These are phyloP conservation scores for Drosophila suboccidentalis DNA, from an alignment of 2,888 invertebrate species.

Conservation along the genomic window DNA sequence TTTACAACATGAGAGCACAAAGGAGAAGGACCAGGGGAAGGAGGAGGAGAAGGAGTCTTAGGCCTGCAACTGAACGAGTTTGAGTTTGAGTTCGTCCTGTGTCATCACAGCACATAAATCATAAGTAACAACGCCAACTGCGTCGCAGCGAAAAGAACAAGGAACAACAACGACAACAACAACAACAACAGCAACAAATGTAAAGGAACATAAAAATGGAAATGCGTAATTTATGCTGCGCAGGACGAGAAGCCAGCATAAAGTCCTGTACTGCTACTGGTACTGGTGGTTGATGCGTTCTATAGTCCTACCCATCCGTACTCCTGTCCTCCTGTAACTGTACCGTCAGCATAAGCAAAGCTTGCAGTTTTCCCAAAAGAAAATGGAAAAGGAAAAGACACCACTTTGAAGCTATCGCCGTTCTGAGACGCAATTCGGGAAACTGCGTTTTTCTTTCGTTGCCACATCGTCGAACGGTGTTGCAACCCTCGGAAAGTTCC, in stretches of 20 bases:
- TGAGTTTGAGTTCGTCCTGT: slow-evolving; percentile 51
- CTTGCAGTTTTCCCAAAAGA: slow-evolving; percentile 63
- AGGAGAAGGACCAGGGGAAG: slow-evolving; percentile 83
- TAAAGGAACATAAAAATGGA: slow-evolving; percentile 44
- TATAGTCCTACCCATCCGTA: slow-evolving; percentile 10
- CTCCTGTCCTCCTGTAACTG: slow-evolving; percentile 31
- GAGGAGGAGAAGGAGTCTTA: slow-evolving; percentile 75
- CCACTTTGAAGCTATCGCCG: slow-evolving; percentile 44
- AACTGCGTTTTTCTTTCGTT: slow-evolving; percentile 78
- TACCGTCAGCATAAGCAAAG: slow-evolving; percentile 41
- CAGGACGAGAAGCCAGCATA: slow-evolving; percentile 52
- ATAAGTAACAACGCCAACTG: slow-evolving; percentile 76
- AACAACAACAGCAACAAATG: not conserved
- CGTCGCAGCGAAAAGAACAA: slow-evolving; percentile 59
- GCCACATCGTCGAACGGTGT: slow-evolving; percentile 9
- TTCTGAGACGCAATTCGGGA: slow-evolving; percentile 72
- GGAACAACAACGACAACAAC: not conserved
- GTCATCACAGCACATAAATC: slow-evolving; percentile 80
- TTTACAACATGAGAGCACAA: slow-evolving; percentile 26
- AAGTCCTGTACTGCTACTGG: slow-evolving; percentile 40
- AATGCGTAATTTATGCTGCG: slow-evolving; percentile 81
- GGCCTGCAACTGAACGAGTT: slow-evolving; percentile 54
- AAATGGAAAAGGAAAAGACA: slow-evolving; percentile 50
- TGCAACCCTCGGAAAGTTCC: slow-evolving; percentile 53
- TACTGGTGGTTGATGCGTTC: slow-evolving; percentile 60